Percentiles rank a stretch among this genome's conserved stretches.
These are phyloP conservation scores for Micromussa lordhowensis DNA, from an alignment of 92 coral and sea anemone genomes.

Conservation along the genomic window DNA sequence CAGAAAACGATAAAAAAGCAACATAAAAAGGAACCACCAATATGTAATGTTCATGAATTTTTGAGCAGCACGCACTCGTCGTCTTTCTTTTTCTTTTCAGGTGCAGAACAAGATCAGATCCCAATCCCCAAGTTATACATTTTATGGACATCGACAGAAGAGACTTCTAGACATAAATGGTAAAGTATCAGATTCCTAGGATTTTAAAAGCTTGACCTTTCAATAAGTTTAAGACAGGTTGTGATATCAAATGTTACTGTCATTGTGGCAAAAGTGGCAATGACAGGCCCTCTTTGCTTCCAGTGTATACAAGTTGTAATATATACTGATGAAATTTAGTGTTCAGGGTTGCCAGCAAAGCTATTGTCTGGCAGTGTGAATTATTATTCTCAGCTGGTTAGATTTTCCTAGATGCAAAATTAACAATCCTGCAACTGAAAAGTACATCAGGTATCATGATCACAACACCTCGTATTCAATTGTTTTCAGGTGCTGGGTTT, in stretches of 20 bases:
- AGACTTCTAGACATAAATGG: constrained; percentile 49
- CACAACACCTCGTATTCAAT: neutral
- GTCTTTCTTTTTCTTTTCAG: constrained; percentile 89
- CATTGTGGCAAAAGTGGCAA: neutral
- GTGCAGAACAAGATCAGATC: constrained; percentile 35
- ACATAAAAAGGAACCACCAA: constrained; percentile 17
- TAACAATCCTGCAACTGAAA: neutral
- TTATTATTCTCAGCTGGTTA: neutral
- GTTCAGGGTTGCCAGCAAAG: too few relatives aligned
- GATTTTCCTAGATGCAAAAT: neutral
- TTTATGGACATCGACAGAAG: constrained; percentile 1
- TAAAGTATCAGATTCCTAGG: constrained; percentile 57
- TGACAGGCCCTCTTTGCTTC: too few relatives aligned
- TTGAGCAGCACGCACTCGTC: constrained; percentile 97
- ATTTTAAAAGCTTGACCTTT: constrained; percentile 49
- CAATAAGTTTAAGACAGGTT: constrained; percentile 22
- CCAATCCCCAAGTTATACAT: neutral
- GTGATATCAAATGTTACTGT: neutral
- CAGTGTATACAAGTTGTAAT: too few relatives aligned
- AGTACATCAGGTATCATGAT: neutral
- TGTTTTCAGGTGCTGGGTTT: neutral
- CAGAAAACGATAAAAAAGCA: neutral
- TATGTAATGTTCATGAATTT: constrained; percentile 10
- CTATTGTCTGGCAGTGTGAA: neutral
- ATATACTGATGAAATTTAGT: too few relatives aligned